These are phyloP conservation scores for Polia nebulosa DNA, from an alignment of 2,888 invertebrate species.

Conservation along the genomic window DNA sequence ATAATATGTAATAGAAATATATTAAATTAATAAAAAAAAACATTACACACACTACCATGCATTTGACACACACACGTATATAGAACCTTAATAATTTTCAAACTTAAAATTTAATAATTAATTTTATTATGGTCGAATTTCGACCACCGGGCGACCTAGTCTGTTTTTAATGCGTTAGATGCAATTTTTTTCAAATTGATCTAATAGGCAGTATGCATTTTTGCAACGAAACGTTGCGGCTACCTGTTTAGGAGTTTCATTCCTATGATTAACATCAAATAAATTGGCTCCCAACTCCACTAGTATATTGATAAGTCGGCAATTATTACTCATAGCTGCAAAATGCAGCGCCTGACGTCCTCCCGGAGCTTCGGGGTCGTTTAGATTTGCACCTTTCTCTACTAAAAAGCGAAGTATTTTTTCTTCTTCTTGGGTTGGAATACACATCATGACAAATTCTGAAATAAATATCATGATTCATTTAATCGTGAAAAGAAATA, in stretches of 20 bases:
- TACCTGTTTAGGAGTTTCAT: conserved; percentile 82
- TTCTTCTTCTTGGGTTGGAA: conserved; percentile 79
- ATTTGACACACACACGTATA: too few relatives aligned
- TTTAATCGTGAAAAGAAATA: neutral
- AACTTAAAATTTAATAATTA: too few relatives aligned
- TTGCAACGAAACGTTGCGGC: conserved; percentile 79
- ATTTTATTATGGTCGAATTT: too few relatives aligned
- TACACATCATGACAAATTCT: conserved; percentile 87
- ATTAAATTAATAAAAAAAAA: too few relatives aligned
- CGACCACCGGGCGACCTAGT: too few relatives aligned
- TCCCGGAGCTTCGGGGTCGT: conserved; percentile 81
- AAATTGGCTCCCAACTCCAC: conserved; percentile 81
- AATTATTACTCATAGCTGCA: conserved; percentile 88
- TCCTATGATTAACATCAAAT: conserved; percentile 76
- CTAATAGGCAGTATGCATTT: conserved; percentile 73
- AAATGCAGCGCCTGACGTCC: conserved; percentile 88
- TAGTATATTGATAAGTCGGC: conserved; percentile 78
- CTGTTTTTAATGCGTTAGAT: too few relatives aligned
- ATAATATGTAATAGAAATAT: too few relatives aligned
- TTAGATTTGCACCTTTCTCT: conserved; percentile 78
- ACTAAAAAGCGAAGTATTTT: conserved; percentile 81
- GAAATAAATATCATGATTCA: conserved; percentile 28
- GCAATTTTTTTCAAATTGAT: conserved; percentile 62
- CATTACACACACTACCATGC: too few relatives aligned
- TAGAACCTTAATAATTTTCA: too few relatives aligned